Base-by-base conservation (phyloP, 2,797 vertebrate species). In the Loris lydekkerianus region DNA sequence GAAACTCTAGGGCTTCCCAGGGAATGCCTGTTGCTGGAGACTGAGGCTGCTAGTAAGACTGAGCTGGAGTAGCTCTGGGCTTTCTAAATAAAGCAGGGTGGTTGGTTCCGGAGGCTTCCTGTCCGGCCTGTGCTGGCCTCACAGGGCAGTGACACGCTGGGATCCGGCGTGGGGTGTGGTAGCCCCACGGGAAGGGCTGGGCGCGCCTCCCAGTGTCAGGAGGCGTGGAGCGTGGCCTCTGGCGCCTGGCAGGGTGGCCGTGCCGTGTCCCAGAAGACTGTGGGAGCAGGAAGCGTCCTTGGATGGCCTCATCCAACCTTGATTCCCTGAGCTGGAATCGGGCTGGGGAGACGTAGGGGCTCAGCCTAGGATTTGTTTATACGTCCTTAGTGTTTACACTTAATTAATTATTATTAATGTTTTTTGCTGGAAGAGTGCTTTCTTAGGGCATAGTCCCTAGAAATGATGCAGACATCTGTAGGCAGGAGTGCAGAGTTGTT, bases 61-160 rank as follows among this genome's bases (percentile, higher is more conserved):
- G 80, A 46, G 86, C 29, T 60, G 0, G 1, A 0, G 11, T 78
- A 29, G 77, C 49, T 43, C 60, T 3, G 27, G 61, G 72, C 92
- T 90, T 96, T 94, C 97, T 97, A 95, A 97, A 95, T 96, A 96
- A 96, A 97, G 94, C 93, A n/a, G 90, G 91, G 77, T 46, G 76
- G 87, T 91, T 89, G 34, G 92, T 65, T 83, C 95, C 15, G 4
- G 31, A 27, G 81, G 97, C 95, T 97, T 97, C 97, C 92, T 96
- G 86, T 96, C 60, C 9, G n/a, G 76, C 95, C 93, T 3, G 6
- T 10, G 18, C 37, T 0, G 40, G 89, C 86, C 77, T 61, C 76
- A 23, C 46, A 43, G 87, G 67, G 86, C 69, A 31, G 82, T 40
- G 89, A 86, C 37, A 67, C 72, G 94, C 72, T 40, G 60, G 87